Evolutionary conservation across 2,113 vertebrate species (phyloP), one percentile per base, ranked within the genome.

Genomic region (Podarcis raffonei): DNA sequence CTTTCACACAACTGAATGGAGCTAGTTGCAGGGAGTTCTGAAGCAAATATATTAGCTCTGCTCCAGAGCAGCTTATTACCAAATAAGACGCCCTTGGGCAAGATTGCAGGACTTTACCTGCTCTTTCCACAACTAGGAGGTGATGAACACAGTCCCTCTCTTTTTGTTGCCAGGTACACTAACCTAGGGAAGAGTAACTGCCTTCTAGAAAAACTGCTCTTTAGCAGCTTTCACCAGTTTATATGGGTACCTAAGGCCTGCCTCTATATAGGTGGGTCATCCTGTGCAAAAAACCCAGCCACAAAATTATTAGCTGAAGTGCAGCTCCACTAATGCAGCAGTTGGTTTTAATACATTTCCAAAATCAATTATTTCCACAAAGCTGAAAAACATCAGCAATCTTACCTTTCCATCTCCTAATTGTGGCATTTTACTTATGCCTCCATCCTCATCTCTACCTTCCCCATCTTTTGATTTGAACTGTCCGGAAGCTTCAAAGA

Each of bases 371-470:
- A 78, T 35, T 57, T 37, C 16, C 57, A 65, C 42, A 20, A 15
- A 87, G 3, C 80, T 62, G 39, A 39, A 81, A 83, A 37, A 76
- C 32, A 78, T 35, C 3, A 78, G 16, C 69, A 78, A 87, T 25
- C 96, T 90, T 98, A 98, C 97, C 97, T 98, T 98, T 94, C 96
- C 96, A 94, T 97, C 97, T 90, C 96, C 96, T 81, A 96, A 90
- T 1, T 96, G 95, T 0, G 95, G 90, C 57, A 86, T 93, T 96
- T 94, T 96, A 32, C 89, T 0, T 25, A 96, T 94, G 84, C 92
- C 96, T 93, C 90, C 95, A 91, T 95, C 84, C 35, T 96, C 95
- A 91, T 95, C 96, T 91, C 91, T 92, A 83, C 76, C 80, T 6
- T 93, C 93, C n/a, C 87, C 91, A 90, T 96, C 97, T 84, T 93